Percentiles rank a stretch among this genome's conserved stretches.
Evolutionary conservation across 2,797 vertebrate genomes (phyloP).

Genomic region (Gymnoscopelus braueri): DNA sequence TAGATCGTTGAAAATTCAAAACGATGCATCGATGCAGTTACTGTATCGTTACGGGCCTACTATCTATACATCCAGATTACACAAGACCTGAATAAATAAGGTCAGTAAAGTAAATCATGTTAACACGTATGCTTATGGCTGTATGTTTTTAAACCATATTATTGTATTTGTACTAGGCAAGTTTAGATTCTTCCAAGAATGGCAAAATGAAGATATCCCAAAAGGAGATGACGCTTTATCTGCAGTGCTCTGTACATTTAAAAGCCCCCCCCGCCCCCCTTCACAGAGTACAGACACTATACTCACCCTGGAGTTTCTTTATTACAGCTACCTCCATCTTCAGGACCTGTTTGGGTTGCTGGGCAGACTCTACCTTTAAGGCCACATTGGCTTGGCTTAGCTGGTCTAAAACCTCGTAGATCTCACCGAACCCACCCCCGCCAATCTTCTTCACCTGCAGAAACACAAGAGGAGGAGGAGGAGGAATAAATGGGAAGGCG

Average conservation of each 20-base stretch:
- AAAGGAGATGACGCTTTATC: no score
- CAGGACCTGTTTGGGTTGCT: conserved; percentile 97
- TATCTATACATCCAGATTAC: neutral
- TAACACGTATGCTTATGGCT: neutral
- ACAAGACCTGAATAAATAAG: neutral
- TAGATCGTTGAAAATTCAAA: no score
- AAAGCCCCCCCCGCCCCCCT: no score
- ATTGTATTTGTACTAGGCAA: no score
- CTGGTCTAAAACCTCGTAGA: conserved; percentile 97
- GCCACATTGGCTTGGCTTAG: conserved; percentile 93
- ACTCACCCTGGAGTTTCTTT: conserved; percentile 96
- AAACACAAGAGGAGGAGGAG: neutral
- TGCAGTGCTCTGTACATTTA: no score
- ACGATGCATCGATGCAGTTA: no score
- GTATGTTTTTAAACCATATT: neutral
- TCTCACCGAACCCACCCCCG: conserved; percentile 98
- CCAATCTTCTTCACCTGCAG: conserved; percentile 94
- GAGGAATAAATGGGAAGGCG: neutral
- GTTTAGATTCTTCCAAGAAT: no score
- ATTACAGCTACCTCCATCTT: conserved; percentile 99
- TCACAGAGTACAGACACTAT: neutral
- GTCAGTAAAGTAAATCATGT: neutral
- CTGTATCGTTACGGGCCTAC: no score
- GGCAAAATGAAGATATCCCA: no score
- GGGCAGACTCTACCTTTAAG: conserved; percentile 97